Percentiles rank a stretch among this genome's conserved stretches.
phyloP scores from a whole-genome alignment of 2,888 invertebrate genomes.

The Galerucella calmariensis region DNA sequence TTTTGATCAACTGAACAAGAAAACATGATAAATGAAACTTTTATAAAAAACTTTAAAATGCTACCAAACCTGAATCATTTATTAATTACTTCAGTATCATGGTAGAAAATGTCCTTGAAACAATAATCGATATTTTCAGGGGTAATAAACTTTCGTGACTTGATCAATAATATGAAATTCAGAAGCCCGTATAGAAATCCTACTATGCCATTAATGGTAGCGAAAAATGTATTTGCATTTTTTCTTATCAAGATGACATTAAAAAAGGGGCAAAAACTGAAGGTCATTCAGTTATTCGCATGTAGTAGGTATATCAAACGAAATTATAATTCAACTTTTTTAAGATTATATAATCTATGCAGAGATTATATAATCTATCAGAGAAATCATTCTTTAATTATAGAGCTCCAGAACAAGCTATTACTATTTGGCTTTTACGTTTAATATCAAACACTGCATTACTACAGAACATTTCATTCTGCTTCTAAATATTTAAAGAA shows the following conservation, averaged over 20 bases:
- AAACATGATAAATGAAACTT: no score
- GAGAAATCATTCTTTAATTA: background rate
- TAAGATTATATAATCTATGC: background rate
- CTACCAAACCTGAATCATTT: background rate
- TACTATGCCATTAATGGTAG: background rate
- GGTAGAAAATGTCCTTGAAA: constrained; percentile 18
- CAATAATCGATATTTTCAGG: constrained; percentile 21
- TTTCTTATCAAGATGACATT: constrained; percentile 3
- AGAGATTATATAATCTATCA: no score
- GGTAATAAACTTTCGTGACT: constrained; percentile 25
- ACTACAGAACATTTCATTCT: no score
- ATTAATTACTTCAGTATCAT: background rate
- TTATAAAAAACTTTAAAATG: background rate
- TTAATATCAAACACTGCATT: no score
- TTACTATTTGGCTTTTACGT: background rate
- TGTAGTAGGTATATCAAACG: background rate
- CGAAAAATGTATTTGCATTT: background rate
- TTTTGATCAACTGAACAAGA: no score
- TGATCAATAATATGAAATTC: constrained; percentile 16
- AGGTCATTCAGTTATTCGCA: background rate
- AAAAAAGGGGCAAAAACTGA: background rate
- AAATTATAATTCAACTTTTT: background rate
- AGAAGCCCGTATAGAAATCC: background rate
- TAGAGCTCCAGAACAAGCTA: background rate
- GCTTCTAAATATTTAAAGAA: no score